Conservation (phyloP, 1,140 invertebrate species). For the Drosophila fuyamai region DNA sequence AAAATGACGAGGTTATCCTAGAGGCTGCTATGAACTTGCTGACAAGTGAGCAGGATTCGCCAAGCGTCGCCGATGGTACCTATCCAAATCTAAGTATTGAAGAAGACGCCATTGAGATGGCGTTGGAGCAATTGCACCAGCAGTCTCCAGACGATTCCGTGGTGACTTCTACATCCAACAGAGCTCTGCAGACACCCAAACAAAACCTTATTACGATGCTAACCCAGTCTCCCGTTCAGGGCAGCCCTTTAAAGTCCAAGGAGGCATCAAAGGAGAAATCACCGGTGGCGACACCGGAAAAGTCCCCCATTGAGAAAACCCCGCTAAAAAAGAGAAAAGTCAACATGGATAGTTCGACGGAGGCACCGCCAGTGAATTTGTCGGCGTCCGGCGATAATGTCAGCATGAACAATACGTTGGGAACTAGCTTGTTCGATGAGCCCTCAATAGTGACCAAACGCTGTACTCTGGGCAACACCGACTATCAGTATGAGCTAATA, state of each 20-base stretch:
- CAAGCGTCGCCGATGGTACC: not conserved
- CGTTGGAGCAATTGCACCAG: constrained; percentile 55
- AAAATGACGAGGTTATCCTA: constrained; percentile 32
- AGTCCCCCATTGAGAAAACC: constrained; percentile 9
- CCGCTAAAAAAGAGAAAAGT: constrained; percentile 39
- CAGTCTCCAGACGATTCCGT: constrained; percentile 55
- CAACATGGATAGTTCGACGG: constrained; percentile 14
- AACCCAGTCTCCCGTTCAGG: constrained; percentile 37
- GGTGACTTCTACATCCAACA: constrained; percentile 65
- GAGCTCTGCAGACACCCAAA: constrained; percentile 28
- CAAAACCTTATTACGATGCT: constrained; percentile 37
- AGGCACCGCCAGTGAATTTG: not conserved
- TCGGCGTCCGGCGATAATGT: constrained; percentile 14
- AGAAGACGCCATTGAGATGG: constrained; percentile 55
- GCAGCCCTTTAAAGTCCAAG: constrained; percentile 11
- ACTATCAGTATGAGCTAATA: constrained; percentile 75
- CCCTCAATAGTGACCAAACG: constrained; percentile 62
- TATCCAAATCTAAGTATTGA: constrained; percentile 36
- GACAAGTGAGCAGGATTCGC: not conserved
- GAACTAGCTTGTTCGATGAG: constrained; percentile 4
- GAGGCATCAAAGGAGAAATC: not conserved
- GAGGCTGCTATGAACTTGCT: constrained; percentile 21
- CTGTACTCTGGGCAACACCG: constrained; percentile 68
- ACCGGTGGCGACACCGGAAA: constrained; percentile 8
- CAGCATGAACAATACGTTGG: constrained; percentile 49